phyloP scores from a whole-genome alignment of 2,888 invertebrate species.

The Nemotelus pantherinus region DNA sequence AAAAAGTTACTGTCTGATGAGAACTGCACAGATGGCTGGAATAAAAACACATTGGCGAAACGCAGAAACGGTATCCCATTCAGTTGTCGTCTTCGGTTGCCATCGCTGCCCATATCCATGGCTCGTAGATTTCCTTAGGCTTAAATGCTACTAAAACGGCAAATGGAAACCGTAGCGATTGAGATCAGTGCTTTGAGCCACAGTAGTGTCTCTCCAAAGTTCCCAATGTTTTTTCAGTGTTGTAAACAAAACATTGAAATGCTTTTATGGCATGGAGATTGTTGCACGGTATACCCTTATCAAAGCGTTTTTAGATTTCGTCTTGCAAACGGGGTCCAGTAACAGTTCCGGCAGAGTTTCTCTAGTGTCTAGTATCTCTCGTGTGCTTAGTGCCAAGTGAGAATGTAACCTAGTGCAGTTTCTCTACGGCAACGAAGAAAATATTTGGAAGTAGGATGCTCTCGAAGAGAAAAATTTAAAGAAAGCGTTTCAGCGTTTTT shows the following conservation, averaged over 20 bases:
- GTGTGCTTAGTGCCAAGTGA: no score
- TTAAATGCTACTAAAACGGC: slow-evolving; percentile 22
- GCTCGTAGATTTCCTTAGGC: slow-evolving; percentile 35
- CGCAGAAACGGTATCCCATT: slow-evolving; percentile 26
- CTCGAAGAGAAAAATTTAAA: no score
- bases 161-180: background rate
- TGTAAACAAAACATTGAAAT: slow-evolving; percentile 39
- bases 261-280: slow-evolving; percentile 21
- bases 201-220: slow-evolving; percentile 10
- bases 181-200: no score
- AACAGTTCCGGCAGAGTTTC: no score
- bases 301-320: slow-evolving; percentile 9
- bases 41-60: slow-evolving; percentile 34
- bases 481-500: no score
- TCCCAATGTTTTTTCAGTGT: slow-evolving; percentile 30
- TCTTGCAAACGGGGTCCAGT: slow-evolving; percentile 10
- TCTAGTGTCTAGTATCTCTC: no score
- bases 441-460: no score
- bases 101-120: background rate
- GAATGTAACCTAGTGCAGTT: no score
- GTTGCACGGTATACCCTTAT: slow-evolving; percentile 35
- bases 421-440: no score
- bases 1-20: slow-evolving; percentile 40
- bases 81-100: background rate
- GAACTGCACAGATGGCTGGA: slow-evolving; percentile 32